phyloP scores from a whole-genome alignment of 1,140 invertebrate species.

The Nixonia krombeini region DNA sequence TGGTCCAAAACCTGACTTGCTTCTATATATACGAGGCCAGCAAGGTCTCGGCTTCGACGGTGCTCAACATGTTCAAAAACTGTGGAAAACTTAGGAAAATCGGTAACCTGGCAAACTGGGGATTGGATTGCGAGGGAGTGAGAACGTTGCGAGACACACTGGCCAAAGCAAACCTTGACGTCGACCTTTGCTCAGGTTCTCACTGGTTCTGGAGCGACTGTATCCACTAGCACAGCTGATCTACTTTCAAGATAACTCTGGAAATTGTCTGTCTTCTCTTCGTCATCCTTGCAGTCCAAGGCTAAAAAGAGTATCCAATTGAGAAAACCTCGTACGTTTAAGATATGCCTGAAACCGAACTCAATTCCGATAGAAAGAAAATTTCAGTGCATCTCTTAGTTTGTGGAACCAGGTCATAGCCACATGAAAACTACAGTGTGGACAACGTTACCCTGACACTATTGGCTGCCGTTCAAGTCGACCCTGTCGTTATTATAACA shows the following conservation, averaged over 20 bases:
- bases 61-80: conserved; percentile 60
- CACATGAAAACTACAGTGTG: not conserved
- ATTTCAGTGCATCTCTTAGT: too few relatives aligned
- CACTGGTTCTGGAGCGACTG: conserved; percentile 72
- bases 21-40: conserved; percentile 70
- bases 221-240: conserved; percentile 54
- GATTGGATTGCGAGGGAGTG: conserved; percentile 64
- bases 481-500: conserved; percentile 21
- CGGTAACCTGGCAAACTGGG: conserved; percentile 71
- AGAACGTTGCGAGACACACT: conserved; percentile 57
- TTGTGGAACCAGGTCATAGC: conserved; percentile 4
- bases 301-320: not conserved
- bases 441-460: conserved; percentile 20
- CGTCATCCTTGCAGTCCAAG: not conserved
- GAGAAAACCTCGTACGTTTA: too few relatives aligned
- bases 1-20: conserved; percentile 65
- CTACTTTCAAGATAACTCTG: not conserved
- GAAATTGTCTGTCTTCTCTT: not conserved
- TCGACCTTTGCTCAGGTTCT: conserved; percentile 66
- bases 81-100: conserved; percentile 63
- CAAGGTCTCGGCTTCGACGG: conserved; percentile 59
- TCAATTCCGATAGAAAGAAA: too few relatives aligned
- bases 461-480: conserved; percentile 22
- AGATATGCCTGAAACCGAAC: too few relatives aligned
- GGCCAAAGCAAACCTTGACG: conserved; percentile 62